phyloP scores from a whole-genome alignment of 1,140 invertebrate species.

The Diploscapter pachys region DNA sequence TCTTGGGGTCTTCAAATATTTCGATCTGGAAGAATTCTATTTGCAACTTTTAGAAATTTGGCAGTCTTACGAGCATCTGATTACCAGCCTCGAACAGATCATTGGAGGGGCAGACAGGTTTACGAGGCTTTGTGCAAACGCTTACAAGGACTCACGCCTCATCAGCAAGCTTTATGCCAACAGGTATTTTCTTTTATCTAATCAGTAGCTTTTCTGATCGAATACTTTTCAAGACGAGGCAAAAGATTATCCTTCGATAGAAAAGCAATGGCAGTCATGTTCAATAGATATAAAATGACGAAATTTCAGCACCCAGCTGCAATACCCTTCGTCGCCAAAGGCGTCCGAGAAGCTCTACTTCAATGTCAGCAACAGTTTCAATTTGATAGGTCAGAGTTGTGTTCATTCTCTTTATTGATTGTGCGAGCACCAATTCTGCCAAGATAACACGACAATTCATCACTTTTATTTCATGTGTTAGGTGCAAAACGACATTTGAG shows the following conservation, averaged over 20 bases:
- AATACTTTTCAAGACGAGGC: too few relatives aligned
- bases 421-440: too few relatives aligned
- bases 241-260: too few relatives aligned
- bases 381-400: constrained; percentile 28
- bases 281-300: constrained; percentile 4
- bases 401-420: too few relatives aligned
- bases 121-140: constrained; percentile 28
- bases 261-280: too few relatives aligned
- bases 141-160: constrained; percentile 31
- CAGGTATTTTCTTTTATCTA: constrained; percentile 16
- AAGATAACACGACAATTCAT: too few relatives aligned
- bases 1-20: neutral
- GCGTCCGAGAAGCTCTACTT: constrained; percentile 38
- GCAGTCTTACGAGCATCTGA: constrained; percentile 19
- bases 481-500: too few relatives aligned
- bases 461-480: neutral
- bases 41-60: constrained; percentile 13
- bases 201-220: neutral
- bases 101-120: constrained; percentile 11
- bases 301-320: constrained; percentile 37
- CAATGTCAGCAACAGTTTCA: constrained; percentile 46
- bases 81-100: constrained; percentile 14
- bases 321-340: constrained; percentile 37
- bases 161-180: constrained; percentile 29
- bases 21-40: neutral